These are phyloP conservation scores for Pegoplata infirma DNA, from an alignment of 2,888 invertebrate species.

Conservation along the genomic window DNA sequence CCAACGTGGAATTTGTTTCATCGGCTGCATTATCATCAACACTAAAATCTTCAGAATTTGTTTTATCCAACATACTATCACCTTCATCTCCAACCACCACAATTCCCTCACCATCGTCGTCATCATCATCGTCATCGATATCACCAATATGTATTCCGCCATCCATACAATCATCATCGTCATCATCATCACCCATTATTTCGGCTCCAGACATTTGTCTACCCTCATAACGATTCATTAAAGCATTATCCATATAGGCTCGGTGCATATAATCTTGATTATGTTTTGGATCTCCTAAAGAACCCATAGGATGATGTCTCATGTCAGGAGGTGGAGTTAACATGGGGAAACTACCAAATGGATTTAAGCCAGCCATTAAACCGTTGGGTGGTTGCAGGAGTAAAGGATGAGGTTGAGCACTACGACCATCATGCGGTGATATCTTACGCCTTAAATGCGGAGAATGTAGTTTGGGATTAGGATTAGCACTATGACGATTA, in stretches of 20 bases:
- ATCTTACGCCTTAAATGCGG: conserved; percentile 96
- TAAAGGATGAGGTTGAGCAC: conserved; percentile 90
- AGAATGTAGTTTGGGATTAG: conserved; percentile 98
- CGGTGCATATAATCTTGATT: conserved; percentile 80
- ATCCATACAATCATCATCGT: conserved; percentile 76
- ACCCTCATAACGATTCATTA: conserved; percentile 80
- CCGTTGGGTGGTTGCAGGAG: conserved; percentile 84
- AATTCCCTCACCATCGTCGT: conserved; percentile 81
- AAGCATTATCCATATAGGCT: conserved; percentile 78
- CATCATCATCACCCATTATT: conserved; percentile 75
- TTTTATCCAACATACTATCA: conserved; percentile 80
- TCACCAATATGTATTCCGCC: conserved; percentile 72
- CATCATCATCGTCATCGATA: conserved; percentile 76
- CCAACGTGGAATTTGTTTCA: conserved; percentile 66
- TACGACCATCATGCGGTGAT: conserved; percentile 95
- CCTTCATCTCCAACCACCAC: conserved; percentile 89
- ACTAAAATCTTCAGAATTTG: conserved; percentile 73
- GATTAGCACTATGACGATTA: conserved; percentile 98
- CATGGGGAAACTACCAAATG: conserved; percentile 88
- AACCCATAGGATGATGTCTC: conserved; percentile 76
- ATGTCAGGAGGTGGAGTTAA: conserved; percentile 82
- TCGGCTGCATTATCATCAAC: conserved; percentile 72
- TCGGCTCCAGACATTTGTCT: conserved; percentile 76
- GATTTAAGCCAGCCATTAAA: conserved; percentile 81
- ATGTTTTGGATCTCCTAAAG: conserved; percentile 84